Percentiles rank a stretch among this genome's conserved stretches.
Conservation (phyloP, 2,797 vertebrate genomes). For the Megalops cyprinoides region DNA sequence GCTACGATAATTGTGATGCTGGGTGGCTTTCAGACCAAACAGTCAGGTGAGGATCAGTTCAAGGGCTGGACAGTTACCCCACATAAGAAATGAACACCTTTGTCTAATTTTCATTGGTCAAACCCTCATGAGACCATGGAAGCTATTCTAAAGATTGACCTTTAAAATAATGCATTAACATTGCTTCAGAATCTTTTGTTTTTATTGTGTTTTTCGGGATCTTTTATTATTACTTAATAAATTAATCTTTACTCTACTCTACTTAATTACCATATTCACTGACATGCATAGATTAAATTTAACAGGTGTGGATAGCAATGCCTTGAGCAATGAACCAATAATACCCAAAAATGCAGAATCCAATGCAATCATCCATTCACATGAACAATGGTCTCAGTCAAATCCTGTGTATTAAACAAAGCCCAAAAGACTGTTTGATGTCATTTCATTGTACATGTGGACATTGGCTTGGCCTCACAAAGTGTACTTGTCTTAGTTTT, state of each 20-base stretch:
- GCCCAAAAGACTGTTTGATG: background rate
- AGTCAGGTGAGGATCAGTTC: slow-evolving; percentile 83
- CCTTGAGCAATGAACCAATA: background rate
- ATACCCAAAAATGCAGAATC: too few relatives aligned
- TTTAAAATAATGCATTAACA: slow-evolving; percentile 7
- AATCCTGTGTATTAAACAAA: too few relatives aligned
- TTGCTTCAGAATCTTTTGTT: background rate
- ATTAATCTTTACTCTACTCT: too few relatives aligned
- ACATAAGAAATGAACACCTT: too few relatives aligned
- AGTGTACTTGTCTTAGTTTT: background rate
- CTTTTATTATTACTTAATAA: too few relatives aligned
- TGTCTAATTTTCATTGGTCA: slow-evolving; percentile 5
- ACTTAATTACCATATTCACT: too few relatives aligned
- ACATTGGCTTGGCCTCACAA: background rate
- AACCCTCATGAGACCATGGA: slow-evolving; percentile 1
- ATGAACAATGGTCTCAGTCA: too few relatives aligned
- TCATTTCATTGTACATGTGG: background rate
- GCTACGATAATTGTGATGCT: slow-evolving; percentile 89
- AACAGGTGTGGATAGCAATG: background rate
- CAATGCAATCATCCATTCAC: too few relatives aligned
- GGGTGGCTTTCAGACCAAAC: slow-evolving; percentile 93
- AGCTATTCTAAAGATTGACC: background rate
- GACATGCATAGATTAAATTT: background rate
- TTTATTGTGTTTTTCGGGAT: background rate
- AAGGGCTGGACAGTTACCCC: background rate